Percentiles rank a stretch among this genome's conserved stretches.
phyloP scores from a whole-genome alignment of 2,888 invertebrate species.

The Cosmorhoe ocellata region DNA sequence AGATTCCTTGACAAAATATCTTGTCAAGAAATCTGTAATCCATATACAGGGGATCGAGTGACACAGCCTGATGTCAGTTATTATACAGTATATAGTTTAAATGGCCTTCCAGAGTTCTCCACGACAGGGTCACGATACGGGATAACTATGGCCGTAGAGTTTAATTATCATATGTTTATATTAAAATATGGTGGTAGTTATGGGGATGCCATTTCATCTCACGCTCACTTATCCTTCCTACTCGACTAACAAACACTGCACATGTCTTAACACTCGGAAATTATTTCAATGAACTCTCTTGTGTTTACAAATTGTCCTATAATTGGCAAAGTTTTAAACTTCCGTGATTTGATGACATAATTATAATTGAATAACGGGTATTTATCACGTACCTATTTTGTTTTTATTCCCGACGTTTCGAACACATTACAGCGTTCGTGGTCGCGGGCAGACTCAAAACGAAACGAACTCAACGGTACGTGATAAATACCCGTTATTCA shows the following conservation, averaged over 20 bases:
- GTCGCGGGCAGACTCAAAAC: no score
- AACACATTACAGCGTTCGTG: no score
- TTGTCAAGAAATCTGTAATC: constrained; percentile 69
- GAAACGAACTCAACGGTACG: no score
- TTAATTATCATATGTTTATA: constrained; percentile 66
- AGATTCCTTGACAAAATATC: constrained; percentile 69
- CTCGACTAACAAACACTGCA: constrained; percentile 78
- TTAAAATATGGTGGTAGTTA: constrained; percentile 77
- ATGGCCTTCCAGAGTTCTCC: constrained; percentile 83
- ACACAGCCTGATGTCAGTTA: constrained; percentile 41
- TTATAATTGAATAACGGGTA: no score
- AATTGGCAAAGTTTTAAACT: no score
- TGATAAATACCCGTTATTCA: no score
- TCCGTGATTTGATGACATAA: no score
- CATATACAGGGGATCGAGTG: constrained; percentile 46
- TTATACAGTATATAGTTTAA: constrained; percentile 37
- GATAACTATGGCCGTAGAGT: constrained; percentile 59
- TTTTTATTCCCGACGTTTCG: no score
- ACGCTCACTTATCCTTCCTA: constrained; percentile 75
- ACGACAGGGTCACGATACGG: constrained; percentile 54
- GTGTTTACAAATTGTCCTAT: constrained; percentile 35
- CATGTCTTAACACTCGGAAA: constrained; percentile 70
- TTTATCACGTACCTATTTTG: no score
- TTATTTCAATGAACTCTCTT: constrained; percentile 49
- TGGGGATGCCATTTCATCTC: constrained; percentile 76